These are phyloP conservation scores for Stomatorhinus ivindoensis DNA, from an alignment of 2,113 vertebrate genomes.

Conservation along the genomic window DNA sequence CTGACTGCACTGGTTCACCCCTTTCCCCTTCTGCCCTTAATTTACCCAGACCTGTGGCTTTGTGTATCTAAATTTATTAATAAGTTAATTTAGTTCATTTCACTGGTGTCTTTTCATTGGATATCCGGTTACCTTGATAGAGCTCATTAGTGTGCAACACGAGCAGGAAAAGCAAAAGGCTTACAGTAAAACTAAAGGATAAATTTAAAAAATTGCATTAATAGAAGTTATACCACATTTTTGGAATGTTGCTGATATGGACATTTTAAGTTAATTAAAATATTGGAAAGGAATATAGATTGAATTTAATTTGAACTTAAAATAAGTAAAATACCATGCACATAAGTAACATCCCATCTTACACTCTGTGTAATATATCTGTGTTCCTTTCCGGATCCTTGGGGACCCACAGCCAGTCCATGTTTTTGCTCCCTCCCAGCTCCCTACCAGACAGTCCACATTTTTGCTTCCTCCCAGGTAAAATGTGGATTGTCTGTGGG, in stretches of 20 bases:
- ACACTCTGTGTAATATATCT: conserved; percentile 8
- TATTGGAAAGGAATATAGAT: background rate
- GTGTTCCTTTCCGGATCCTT: background rate
- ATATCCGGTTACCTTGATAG: background rate
- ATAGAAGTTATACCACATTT: background rate
- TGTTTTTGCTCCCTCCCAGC: background rate
- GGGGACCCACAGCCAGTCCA: background rate
- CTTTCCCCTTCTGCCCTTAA: too few relatives aligned
- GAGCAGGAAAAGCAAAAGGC: background rate
- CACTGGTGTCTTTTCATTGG: background rate
- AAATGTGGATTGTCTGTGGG: background rate
- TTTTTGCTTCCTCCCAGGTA: background rate
- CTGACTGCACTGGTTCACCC: background rate
- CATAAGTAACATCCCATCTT: background rate
- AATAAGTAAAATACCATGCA: background rate
- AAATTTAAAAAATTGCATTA: background rate
- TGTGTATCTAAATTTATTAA: too few relatives aligned
- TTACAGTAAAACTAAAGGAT: background rate
- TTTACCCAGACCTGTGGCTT: too few relatives aligned
- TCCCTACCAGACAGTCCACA: background rate
- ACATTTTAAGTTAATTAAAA: background rate
- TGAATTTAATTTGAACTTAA: background rate
- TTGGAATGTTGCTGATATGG: background rate
- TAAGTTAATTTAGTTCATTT: background rate
- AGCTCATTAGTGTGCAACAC: background rate